These are phyloP conservation scores for Melanostigma gelatinosum DNA, from an alignment of 2,113 vertebrate species.

Conservation along the genomic window DNA sequence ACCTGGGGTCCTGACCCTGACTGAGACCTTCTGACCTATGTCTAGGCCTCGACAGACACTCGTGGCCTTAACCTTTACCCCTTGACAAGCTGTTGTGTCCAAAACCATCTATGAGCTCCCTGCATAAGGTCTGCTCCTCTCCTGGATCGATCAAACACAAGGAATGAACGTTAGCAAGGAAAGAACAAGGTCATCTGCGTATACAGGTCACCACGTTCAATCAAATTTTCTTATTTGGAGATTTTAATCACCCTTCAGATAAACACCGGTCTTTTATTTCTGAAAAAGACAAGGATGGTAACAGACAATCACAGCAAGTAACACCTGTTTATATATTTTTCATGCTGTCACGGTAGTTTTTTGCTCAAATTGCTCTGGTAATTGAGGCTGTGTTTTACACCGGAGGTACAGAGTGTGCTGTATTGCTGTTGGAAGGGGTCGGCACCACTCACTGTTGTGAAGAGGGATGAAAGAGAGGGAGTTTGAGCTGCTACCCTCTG, in stretches of 20 bases:
- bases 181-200: constrained; percentile 42
- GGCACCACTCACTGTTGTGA: constrained; percentile 74
- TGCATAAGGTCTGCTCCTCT: constrained; percentile 53
- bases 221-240: constrained; percentile 26
- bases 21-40: constrained; percentile 74
- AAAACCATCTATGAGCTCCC: constrained; percentile 57
- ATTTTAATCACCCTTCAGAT: constrained; percentile 2
- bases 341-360: constrained; percentile 37
- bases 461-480: constrained; percentile 80
- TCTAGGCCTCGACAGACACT: constrained; percentile 73
- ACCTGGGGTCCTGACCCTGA: constrained; percentile 80
- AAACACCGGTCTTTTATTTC: constrained; percentile 16
- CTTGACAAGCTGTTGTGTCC: constrained; percentile 80
- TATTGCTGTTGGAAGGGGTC: constrained; percentile 69
- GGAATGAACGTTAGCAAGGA: constrained; percentile 31
- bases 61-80: constrained; percentile 82
- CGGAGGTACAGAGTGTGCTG: constrained; percentile 36
- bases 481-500: constrained; percentile 79
- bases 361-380: constrained; percentile 58
- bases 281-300: constrained; percentile 9
- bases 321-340: constrained; percentile 39
- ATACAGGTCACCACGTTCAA: constrained; percentile 19
- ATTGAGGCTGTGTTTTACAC: constrained; percentile 61
- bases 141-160: constrained; percentile 66
- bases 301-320: background rate